Conservation (phyloP, 1,140 invertebrate genomes). For the Hirudo medicinalis region DNA sequence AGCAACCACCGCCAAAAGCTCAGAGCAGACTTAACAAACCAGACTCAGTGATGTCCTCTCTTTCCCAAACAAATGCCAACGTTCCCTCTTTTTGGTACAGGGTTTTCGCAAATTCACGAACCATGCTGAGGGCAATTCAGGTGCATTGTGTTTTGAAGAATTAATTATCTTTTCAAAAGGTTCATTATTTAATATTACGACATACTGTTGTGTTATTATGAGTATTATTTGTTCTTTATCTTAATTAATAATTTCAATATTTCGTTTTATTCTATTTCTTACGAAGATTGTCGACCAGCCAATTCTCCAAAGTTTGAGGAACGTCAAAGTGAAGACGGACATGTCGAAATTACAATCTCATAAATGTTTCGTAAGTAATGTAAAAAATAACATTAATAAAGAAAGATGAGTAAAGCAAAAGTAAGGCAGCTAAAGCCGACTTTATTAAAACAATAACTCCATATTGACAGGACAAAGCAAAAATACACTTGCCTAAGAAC, state of each 20-base stretch:
- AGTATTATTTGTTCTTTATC: neutral
- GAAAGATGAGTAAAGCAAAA: too few species aligned
- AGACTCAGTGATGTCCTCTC: conserved; percentile 1
- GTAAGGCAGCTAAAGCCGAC: too few species aligned
- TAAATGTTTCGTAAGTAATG: neutral
- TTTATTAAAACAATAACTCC: too few species aligned
- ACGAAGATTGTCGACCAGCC: conserved; percentile 6
- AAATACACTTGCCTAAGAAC: too few species aligned
- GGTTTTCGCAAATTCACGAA: conserved; percentile 2
- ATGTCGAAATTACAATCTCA: conserved; percentile 2
- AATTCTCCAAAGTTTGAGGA: conserved; percentile 4
- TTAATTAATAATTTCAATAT: neutral
- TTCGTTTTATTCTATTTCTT: neutral
- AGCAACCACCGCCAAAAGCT: neutral
- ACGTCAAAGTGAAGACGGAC: conserved; percentile 9
- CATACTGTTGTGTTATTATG: neutral
- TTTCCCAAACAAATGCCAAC: conserved; percentile 10
- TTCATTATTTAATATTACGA: neutral
- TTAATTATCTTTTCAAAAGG: neutral
- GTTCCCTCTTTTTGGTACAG: conserved; percentile 4
- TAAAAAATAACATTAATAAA: too few species aligned
- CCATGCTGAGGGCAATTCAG: conserved; percentile 10
- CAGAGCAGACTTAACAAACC: neutral
- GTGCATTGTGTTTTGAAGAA: neutral
- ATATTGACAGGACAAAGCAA: too few species aligned